These are phyloP conservation scores for Atrina japonica DNA, from an alignment of 2,888 invertebrate species.

Conservation along the genomic window DNA sequence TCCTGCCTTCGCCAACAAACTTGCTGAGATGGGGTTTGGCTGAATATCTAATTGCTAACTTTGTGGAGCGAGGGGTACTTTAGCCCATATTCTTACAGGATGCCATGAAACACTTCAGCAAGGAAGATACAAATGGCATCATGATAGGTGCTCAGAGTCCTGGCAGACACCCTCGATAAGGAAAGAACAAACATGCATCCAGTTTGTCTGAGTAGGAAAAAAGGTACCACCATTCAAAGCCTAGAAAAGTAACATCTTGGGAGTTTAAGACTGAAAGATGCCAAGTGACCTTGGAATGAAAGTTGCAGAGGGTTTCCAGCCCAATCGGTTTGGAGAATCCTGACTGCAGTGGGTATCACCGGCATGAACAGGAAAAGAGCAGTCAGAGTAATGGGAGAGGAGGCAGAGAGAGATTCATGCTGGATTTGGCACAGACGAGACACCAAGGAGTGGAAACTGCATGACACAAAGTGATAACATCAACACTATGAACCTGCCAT, in stretches of 20 bases:
- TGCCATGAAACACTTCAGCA: neutral
- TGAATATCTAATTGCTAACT: neutral
- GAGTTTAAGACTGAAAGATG: neutral
- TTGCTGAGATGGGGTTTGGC: neutral
- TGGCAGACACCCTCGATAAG: neutral
- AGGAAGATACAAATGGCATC: constrained; percentile 1
- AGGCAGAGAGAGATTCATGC: no score
- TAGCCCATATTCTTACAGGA: neutral
- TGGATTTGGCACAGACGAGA: no score
- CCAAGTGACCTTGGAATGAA: neutral
- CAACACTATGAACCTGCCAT: no score
- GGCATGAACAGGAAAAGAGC: no score
- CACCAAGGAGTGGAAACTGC: no score
- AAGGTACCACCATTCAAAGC: neutral
- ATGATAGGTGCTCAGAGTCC: constrained; percentile 2
- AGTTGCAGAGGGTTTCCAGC: no score
- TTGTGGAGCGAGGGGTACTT: neutral
- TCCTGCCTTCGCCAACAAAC: neutral
- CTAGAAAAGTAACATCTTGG: neutral
- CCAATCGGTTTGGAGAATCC: no score
- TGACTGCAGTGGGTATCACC: no score
- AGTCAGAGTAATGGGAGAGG: no score
- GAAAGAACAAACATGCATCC: neutral
- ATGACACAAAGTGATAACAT: no score
- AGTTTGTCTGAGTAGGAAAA: constrained; percentile 1